Evolutionary conservation across 2,888 invertebrate genomes (phyloP).

Genomic region (Eilema caniola): DNA sequence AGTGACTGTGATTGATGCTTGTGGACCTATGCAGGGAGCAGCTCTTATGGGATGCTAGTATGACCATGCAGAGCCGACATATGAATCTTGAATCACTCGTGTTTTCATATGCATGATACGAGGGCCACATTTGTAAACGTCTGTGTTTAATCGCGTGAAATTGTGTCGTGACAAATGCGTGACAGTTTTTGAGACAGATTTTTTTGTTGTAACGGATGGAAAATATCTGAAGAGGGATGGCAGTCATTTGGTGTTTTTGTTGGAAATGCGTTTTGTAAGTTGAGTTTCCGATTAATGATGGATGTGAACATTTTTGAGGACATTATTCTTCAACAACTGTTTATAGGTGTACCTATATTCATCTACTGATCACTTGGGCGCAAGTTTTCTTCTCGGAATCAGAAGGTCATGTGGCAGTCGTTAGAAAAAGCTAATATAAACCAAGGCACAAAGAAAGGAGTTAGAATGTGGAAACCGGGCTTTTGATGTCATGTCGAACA

Average conservation of each 20-base stretch:
- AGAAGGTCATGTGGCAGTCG: no score
- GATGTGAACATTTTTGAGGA: neutral
- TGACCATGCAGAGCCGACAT: constrained; percentile 32
- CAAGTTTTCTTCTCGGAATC: no score
- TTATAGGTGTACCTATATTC: neutral
- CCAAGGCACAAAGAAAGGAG: no score
- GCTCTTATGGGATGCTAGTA: constrained; percentile 49
- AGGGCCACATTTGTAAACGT: constrained; percentile 39
- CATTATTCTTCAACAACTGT: neutral
- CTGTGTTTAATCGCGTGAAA: constrained; percentile 35
- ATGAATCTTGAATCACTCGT: constrained; percentile 45
- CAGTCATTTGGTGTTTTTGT: neutral
- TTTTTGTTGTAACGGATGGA: neutral
- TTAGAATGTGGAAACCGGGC: no score
- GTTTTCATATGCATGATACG: constrained; percentile 42
- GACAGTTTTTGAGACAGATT: constrained; percentile 12
- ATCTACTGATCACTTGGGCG: no score
- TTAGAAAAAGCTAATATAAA: no score
- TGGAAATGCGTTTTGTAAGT: neutral
- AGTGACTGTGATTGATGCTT: constrained; percentile 74
- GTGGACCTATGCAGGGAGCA: constrained; percentile 47
- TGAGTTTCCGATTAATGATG: neutral
- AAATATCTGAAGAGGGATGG: neutral
- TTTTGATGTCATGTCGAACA: no score
- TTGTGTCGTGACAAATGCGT: constrained; percentile 25